phyloP scores from a whole-genome alignment of 2,113 vertebrate genomes.

The Emydocephalus ijimae region DNA sequence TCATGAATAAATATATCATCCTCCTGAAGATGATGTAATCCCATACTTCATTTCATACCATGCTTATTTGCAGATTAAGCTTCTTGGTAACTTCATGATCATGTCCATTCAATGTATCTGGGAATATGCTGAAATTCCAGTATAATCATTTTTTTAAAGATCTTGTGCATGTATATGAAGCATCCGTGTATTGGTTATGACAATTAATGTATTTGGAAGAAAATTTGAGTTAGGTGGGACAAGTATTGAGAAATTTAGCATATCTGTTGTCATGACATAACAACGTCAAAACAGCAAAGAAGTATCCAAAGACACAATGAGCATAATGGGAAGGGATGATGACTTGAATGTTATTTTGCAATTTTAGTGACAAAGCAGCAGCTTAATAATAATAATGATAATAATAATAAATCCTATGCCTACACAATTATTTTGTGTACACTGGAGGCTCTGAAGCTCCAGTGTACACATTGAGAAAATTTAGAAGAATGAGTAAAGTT shows the following conservation, averaged over 20 bases:
- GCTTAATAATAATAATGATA: background rate
- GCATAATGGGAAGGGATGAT: background rate
- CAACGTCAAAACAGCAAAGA: background rate
- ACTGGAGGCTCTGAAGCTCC: background rate
- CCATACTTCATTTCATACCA: background rate
- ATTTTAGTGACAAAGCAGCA: background rate
- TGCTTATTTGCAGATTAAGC: background rate
- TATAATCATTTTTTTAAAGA: background rate
- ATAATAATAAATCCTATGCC: background rate
- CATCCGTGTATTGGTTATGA: background rate
- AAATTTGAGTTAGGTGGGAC: background rate
- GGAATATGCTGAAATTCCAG: background rate
- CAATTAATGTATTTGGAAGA: background rate
- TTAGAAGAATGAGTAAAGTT: background rate
- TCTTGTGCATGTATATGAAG: background rate
- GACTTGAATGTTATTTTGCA: background rate
- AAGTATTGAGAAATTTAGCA: background rate
- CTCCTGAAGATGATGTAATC: background rate
- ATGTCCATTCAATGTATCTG: background rate
- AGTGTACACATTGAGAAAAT: background rate
- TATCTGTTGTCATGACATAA: background rate
- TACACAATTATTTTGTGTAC: background rate
- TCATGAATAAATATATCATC: background rate
- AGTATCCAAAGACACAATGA: background rate
- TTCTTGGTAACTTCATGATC: background rate